Conservation (phyloP, 23 tunicate genomes). For the Trididemnum miniatum region DNA sequence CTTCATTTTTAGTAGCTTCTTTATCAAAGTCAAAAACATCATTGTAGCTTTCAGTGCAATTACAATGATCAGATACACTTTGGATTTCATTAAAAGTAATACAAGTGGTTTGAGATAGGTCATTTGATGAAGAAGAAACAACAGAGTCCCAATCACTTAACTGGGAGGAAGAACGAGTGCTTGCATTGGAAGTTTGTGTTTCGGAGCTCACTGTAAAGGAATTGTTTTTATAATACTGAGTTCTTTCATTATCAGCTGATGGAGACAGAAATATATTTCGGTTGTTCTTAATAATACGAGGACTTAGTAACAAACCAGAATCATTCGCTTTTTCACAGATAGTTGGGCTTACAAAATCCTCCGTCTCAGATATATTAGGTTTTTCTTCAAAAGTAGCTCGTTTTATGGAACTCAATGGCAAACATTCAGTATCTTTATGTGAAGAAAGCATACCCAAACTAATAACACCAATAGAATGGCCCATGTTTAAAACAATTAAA, state of each 20-base stretch:
- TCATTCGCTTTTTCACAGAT: slow-evolving; percentile 1
- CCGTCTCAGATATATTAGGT: slow-evolving; percentile 12
- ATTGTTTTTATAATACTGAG: neutral
- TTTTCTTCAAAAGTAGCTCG: slow-evolving; percentile 71
- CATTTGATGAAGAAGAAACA: slow-evolving; percentile 9
- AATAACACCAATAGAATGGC: slow-evolving; percentile 87
- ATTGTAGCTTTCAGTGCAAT: neutral
- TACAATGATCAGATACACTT: neutral
- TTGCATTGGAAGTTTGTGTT: neutral
- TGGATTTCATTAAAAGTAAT: neutral
- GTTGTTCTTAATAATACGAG: neutral
- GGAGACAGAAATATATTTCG: neutral
- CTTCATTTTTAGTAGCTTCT: neutral
- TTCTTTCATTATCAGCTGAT: neutral
- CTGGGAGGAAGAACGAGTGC: neutral
- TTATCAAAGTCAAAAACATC: neutral
- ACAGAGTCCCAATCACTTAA: slow-evolving; percentile 16
- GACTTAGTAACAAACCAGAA: slow-evolving; percentile 3
- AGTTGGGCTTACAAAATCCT: slow-evolving; percentile 1
- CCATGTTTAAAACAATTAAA: slow-evolving; percentile 75
- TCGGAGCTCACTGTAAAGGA: slow-evolving; percentile 21
- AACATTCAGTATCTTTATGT: neutral
- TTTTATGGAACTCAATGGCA: slow-evolving; percentile 77
- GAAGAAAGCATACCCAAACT: slow-evolving; percentile 51
- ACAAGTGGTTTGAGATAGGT: slow-evolving; percentile 8